Evolutionary conservation across 1,140 invertebrate species (phyloP), one percentile per base, ranked within the genome.

Genomic region (Bicyclus anynana): DNA sequence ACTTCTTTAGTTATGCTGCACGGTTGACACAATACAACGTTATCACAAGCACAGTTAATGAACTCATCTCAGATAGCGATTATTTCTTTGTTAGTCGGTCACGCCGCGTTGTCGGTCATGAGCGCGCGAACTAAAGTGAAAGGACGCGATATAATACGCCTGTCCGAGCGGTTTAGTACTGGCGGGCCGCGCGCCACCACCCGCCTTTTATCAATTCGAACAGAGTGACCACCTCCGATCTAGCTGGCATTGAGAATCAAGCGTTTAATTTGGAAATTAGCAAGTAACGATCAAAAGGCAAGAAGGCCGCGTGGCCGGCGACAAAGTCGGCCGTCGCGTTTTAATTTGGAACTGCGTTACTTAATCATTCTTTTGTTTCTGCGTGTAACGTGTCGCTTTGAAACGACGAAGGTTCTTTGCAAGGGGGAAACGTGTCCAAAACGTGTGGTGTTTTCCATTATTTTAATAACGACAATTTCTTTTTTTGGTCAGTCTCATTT

Each of bases 231-330:
- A 80, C 82, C 80, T 72, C 74, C 77, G 81, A 80, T 70, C 74
- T 65, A 65, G 74, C 62, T 82, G 85, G 82, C 85, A 88, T 88
- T 88, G 85, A 88, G 76, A 84, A 78, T 81, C 73, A 78, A 84
- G 71, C 82, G 79, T 81, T 84, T 88, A 86, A 88, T 86, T 77
- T 86, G 80, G 80, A 88, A 88, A 88, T 81, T 87, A 84, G 76
- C 74, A 65, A 80, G 74, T 84, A 86, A 83, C 74, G 65, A 67
- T 69, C 61, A 58, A 69, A 64, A 66, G 71, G 76, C 77, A 72
- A 74, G 79, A 85, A 86, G 83, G 85, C 83, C 85, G 80, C 73
- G 59, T 55, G 65, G 72, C 69, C 78, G 74, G 76, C 74, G 70
- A 83, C 78, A 83, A 77, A 77, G 75, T 63, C 63, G 61, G 65